Conservation (phyloP, 2,888 invertebrate species). For the Drosophila subquinaria region DNA sequence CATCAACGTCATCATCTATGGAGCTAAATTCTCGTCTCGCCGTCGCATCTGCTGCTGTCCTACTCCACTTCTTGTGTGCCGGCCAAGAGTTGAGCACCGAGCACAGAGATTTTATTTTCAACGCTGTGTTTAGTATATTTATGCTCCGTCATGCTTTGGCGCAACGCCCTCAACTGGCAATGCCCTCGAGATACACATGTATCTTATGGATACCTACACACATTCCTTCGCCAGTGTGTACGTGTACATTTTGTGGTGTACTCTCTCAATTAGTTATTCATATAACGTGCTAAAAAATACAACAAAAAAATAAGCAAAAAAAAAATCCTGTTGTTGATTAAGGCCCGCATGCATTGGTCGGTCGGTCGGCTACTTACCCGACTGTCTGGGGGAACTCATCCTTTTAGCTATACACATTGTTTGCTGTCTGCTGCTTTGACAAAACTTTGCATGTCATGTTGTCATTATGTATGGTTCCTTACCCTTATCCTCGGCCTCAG, state of each 20-base stretch:
- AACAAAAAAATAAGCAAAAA: slow-evolving; percentile 4
- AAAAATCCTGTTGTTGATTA: slow-evolving; percentile 63
- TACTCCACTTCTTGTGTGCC: slow-evolving; percentile 68
- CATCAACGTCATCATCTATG: slow-evolving; percentile 27
- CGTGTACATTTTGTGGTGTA: slow-evolving; percentile 55
- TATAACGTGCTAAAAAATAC: slow-evolving; percentile 70
- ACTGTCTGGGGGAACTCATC: slow-evolving; percentile 46
- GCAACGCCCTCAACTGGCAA: slow-evolving; percentile 70
- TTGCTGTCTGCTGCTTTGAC: slow-evolving; percentile 74
- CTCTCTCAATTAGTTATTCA: slow-evolving; percentile 79
- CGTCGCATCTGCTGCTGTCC: slow-evolving; percentile 60
- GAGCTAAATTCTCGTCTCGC: slow-evolving; percentile 25
- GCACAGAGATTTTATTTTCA: slow-evolving; percentile 31
- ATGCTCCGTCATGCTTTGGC: slow-evolving; percentile 75
- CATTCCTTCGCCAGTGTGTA: slow-evolving; percentile 32
- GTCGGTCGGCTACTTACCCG: slow-evolving; percentile 59
- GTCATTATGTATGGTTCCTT: slow-evolving; percentile 61
- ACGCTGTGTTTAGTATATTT: slow-evolving; percentile 51
- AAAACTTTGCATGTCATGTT: slow-evolving; percentile 77
- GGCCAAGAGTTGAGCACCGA: slow-evolving; percentile 23
- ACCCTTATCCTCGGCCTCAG: slow-evolving; percentile 15
- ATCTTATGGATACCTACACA: slow-evolving; percentile 63
- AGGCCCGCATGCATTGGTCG: slow-evolving; percentile 66
- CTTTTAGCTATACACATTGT: slow-evolving; percentile 54
- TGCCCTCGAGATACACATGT: slow-evolving; percentile 67